Base-by-base conservation (phyloP, 1,140 invertebrate species). In the Papilio machaon region DNA sequence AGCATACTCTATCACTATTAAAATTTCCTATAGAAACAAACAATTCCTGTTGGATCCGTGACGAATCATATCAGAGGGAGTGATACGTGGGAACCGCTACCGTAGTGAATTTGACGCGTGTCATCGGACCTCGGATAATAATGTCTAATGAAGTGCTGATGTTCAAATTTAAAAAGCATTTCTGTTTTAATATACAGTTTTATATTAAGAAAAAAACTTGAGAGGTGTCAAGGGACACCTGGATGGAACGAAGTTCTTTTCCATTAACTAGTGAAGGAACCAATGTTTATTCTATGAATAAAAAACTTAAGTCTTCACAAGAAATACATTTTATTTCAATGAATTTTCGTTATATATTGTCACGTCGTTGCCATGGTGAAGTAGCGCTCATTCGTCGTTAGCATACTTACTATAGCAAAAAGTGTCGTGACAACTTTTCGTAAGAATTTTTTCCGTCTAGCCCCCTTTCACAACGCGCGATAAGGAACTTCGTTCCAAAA, bases 61-160 rank as follows among this genome's bases (percentile, higher is more conserved):
- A 49, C 74, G 19, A 52, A 76, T 76, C 74, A 1, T 19, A 13
- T 0, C 74, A 52, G 19, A 19, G 74, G 74, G 70, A 30, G 43
- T 5, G 30, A 6, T 38, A 73, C 74, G 74, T 76, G 74, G 23
- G 74, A 76, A 76, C 74, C 10, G n/a, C 19, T 52, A 15, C 43
- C 74, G 47, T 76, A 47, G 43, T 47, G n/a, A 76, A 76, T 76
- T n/a, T 10, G 74, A 54, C 74, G 23, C 74, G 74, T 76, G 74
- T 46, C 67, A 35, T 38, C 19, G 7, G 35, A 70, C n/a, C 2
- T 11, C 43, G 2, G 6, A 38, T 73, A 46, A 46, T 73, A 11
- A 73, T n/a, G 7, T 43, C 17, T 46, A 73, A 73, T 46, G 38
- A 73, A 73, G 73, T 73, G 73, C 2, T 13, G 38, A 46, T 47